Evolutionary conservation across 2,797 vertebrate species (phyloP).

Genomic region (Thunnus albacares): DNA sequence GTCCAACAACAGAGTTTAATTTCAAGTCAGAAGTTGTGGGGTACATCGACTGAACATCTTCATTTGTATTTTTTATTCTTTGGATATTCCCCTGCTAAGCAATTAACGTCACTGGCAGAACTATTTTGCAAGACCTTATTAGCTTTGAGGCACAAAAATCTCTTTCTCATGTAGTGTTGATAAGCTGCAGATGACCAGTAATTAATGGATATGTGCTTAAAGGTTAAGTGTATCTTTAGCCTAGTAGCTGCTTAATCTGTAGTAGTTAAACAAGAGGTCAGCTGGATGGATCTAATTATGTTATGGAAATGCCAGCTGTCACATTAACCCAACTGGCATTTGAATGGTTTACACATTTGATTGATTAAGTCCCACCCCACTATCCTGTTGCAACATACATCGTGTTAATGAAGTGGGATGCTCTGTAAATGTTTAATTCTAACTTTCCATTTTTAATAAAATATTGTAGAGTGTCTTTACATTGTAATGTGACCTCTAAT

Average conservation of each 20-base stretch:
- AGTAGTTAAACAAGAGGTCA: conserved; percentile 60
- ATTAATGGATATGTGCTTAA: conserved; percentile 52
- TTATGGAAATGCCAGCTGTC: conserved; percentile 51
- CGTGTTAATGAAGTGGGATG: not conserved
- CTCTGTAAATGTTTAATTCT: conserved; percentile 2
- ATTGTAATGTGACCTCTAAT: too few species aligned
- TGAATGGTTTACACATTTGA: conserved; percentile 35
- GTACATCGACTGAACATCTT: not conserved
- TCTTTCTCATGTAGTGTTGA: conserved; percentile 30
- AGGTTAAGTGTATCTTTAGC: conserved; percentile 48
- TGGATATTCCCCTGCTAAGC: not conserved
- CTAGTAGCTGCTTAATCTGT: conserved; percentile 53
- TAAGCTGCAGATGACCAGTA: conserved; percentile 40
- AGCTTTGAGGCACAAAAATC: conserved; percentile 5
- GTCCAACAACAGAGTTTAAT: not conserved
- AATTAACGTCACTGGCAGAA: not conserved
- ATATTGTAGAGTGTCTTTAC: not conserved
- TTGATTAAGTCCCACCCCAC: not conserved
- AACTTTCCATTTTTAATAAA: not conserved
- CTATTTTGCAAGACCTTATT: conserved; percentile 8
- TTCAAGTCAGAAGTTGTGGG: not conserved
- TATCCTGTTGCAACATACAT: not conserved
- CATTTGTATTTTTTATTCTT: not conserved
- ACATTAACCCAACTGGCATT: conserved; percentile 47
- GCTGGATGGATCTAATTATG: conserved; percentile 60